Evolutionary conservation across 2,888 invertebrate genomes (phyloP).

Genomic region (Agrypnus murinus): DNA sequence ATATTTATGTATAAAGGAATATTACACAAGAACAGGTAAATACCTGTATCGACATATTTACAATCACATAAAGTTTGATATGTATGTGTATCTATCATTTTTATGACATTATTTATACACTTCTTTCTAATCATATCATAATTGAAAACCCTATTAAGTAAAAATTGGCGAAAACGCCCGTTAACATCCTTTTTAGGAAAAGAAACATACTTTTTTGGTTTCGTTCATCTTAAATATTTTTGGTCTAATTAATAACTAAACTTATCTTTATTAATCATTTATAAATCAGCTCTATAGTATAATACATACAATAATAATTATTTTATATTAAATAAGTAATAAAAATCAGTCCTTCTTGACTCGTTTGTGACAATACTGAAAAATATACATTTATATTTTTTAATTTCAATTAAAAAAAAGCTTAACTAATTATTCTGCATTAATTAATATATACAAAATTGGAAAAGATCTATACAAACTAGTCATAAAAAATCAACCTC

Average conservation of each 20-base stretch:
- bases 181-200: constrained; percentile 27
- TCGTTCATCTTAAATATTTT: constrained; percentile 41
- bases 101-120: constrained; percentile 13
- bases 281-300: neutral
- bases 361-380: constrained; percentile 34
- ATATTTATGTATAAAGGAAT: constrained; percentile 41
- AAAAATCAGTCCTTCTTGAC: constrained; percentile 42
- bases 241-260: constrained; percentile 37
- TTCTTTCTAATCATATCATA: too few relatives aligned
- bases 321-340: neutral
- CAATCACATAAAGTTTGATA: constrained; percentile 50
- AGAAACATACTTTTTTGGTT: constrained; percentile 47
- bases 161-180: constrained; percentile 11
- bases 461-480: neutral
- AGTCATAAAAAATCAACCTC: too few relatives aligned
- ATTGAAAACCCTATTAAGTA: too few relatives aligned
- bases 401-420: constrained; percentile 1
- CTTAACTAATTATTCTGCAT: neutral
- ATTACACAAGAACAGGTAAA: constrained; percentile 26
- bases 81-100: constrained; percentile 40
- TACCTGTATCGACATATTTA: constrained; percentile 39
- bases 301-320: constrained; percentile 2
- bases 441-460: constrained; percentile 29
- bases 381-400: neutral
- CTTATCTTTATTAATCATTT: neutral